Percentiles rank a stretch among this genome's conserved stretches.
Conservation (phyloP, 2,888 invertebrate species). For the Girardia tigrina region DNA sequence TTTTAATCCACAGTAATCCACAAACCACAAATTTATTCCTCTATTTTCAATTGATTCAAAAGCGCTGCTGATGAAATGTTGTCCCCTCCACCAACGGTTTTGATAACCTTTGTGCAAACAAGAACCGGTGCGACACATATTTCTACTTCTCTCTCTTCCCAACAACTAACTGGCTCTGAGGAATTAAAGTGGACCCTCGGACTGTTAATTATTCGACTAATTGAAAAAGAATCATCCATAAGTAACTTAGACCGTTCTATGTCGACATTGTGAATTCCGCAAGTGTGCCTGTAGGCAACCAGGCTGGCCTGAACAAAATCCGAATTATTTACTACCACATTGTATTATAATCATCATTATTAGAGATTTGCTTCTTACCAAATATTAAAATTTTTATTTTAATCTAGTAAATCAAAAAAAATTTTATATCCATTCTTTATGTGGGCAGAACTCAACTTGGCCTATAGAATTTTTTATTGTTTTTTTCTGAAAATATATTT, state of each 20-base stretch:
- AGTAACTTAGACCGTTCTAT: conserved; percentile 57
- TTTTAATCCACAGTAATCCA: too few relatives aligned
- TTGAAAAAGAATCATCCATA: conserved; percentile 69
- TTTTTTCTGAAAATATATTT: too few relatives aligned
- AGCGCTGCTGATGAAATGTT: conserved; percentile 77
- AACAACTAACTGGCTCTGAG: conserved; percentile 65
- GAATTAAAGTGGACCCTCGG: conserved; percentile 54
- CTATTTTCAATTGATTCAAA: conserved; percentile 41
- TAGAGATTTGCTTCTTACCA: too few relatives aligned
- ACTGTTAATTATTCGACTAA: conserved; percentile 53
- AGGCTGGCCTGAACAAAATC: conserved; percentile 53
- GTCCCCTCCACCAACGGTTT: conserved; percentile 73
- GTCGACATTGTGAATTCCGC: conserved; percentile 57
- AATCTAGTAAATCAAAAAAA: too few relatives aligned
- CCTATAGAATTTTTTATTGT: too few relatives aligned
- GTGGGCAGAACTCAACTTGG: too few relatives aligned
- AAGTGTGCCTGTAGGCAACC: conserved; percentile 69
- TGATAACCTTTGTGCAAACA: conserved; percentile 61
- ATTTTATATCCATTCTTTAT: too few relatives aligned
- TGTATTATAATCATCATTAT: too few relatives aligned
- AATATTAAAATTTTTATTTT: too few relatives aligned
- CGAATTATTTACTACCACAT: too few relatives aligned
- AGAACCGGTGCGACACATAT: conserved; percentile 71
- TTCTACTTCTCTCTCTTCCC: conserved; percentile 60
- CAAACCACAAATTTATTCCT: too few relatives aligned